Percentiles rank a stretch among this genome's conserved stretches.
Conservation (phyloP, 2,797 vertebrate genomes). For the Molothrus ater region DNA sequence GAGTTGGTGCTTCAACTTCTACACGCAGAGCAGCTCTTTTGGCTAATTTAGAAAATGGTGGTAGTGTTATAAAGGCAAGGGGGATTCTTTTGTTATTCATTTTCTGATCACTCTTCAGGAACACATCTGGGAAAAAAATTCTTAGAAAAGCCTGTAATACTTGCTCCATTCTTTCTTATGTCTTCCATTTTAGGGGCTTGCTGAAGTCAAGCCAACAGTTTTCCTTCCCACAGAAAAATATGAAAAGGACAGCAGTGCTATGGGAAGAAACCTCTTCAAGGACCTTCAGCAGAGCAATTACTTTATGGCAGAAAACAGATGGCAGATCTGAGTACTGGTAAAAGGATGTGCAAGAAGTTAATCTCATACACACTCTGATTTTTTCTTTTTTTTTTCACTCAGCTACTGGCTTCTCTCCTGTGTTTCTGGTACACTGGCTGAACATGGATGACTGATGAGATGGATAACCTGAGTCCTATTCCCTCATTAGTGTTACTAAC, state of each 20-base stretch:
- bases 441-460: not conserved
- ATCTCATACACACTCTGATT: not conserved
- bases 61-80: accelerated
- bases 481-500: not conserved
- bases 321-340: not conserved
- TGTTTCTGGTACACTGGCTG: not conserved
- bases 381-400: not conserved
- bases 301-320: not conserved
- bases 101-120: not conserved
- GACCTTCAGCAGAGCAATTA: not conserved
- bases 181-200: not conserved
- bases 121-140: not conserved
- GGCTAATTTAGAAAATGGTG: not conserved
- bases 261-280: not conserved
- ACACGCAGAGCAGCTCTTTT: not conserved
- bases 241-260: not conserved
- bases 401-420: not conserved
- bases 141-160: not conserved
- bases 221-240: not conserved
- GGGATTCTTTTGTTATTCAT: not conserved
- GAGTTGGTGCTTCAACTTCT: not conserved
- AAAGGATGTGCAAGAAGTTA: not conserved
- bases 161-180: not conserved
- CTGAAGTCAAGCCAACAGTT: not conserved
- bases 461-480: not conserved